Evolutionary conservation across 1,140 invertebrate species (phyloP), one percentile per base, ranked within the genome.

Genomic region (Andrena cerasifolii): DNA sequence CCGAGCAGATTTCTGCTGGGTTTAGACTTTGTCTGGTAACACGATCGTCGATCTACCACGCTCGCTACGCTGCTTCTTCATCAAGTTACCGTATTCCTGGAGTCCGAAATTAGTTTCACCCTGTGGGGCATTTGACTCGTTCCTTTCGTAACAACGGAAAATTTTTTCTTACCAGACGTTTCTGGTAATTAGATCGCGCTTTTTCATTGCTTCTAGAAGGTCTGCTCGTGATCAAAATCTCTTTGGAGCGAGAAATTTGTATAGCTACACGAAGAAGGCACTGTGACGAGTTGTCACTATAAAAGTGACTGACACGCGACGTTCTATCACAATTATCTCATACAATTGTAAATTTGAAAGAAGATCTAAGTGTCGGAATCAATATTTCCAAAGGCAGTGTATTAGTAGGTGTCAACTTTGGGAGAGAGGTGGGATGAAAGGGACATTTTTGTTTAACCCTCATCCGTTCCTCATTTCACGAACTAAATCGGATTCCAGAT

Each of bases 1-100:
- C 59, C 78, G 84, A 84, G 82, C 65, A 70, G 80, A 73, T 82
- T 75, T 82, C 68, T 76, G 49, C 31, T 24, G 58, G 63, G 21
- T 74, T 40, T 79, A 76, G 51, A 31, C 36, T 36, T 49, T 31
- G 75, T 62, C 43, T 47, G 53, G 82, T 84, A 84, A 86, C 73
- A 75, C 62, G 82, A 84, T 84, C 79, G 53, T 78, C 66, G 51
- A 68, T 79, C 54, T 40, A 47, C 18, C 24, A 14, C n/a, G 45
- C 26, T 18, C 24, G 43, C 47, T 3, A n/a, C 43, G 16, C 18
- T 31, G 45, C 26, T 78, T 78, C 75, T 73, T 78, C 51, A 31
- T 78, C 51, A 49, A 26, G 40, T 73, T 73, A 63, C 67, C 33
- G 31, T 21, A 31, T 73, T 45, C 36, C 68, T 54, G 56, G 45